phyloP scores from a whole-genome alignment of 2,888 invertebrate species.

The Drosophila lacicola region DNA sequence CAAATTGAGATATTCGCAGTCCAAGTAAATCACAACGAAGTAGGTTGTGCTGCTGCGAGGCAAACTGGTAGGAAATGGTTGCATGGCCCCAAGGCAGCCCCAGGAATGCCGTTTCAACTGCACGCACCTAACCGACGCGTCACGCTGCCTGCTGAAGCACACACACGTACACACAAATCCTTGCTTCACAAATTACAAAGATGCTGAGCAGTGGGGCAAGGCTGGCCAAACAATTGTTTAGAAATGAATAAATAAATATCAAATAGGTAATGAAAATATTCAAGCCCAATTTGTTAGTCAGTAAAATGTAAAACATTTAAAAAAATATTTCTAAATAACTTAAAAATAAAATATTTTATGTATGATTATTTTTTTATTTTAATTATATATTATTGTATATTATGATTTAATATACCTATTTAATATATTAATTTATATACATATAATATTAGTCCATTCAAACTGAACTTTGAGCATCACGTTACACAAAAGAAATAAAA shows the following conservation, averaged over 20 bases:
- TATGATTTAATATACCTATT: too few species aligned
- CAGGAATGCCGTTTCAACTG: conserved; percentile 36
- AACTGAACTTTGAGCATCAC: too few species aligned
- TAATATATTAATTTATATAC: too few species aligned
- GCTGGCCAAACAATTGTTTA: background rate
- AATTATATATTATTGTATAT: too few species aligned
- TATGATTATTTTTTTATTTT: too few species aligned
- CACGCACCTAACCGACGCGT: conserved; percentile 14
- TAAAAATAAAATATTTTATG: too few species aligned
- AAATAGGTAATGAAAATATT: background rate
- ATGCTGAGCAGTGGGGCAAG: conserved; percentile 33
- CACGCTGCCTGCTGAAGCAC: conserved; percentile 18
- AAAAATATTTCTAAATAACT: too few species aligned
- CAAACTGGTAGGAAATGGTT: conserved; percentile 2
- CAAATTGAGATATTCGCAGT: conserved; percentile 37
- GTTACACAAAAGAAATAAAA: too few species aligned
- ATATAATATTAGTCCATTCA: too few species aligned
- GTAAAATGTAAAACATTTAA: too few species aligned
- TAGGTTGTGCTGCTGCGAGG: background rate
- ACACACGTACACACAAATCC: conserved; percentile 18
- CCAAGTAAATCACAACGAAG: conserved; percentile 34
- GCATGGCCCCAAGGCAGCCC: conserved; percentile 17
- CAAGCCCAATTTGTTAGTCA: too few species aligned
- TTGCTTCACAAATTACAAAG: conserved; percentile 19
- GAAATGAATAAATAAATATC: background rate